Evolutionary conservation across 1,140 invertebrate genomes (phyloP), one percentile per base, ranked within the genome.

Genomic region (Caenorhabditis latens): DNA sequence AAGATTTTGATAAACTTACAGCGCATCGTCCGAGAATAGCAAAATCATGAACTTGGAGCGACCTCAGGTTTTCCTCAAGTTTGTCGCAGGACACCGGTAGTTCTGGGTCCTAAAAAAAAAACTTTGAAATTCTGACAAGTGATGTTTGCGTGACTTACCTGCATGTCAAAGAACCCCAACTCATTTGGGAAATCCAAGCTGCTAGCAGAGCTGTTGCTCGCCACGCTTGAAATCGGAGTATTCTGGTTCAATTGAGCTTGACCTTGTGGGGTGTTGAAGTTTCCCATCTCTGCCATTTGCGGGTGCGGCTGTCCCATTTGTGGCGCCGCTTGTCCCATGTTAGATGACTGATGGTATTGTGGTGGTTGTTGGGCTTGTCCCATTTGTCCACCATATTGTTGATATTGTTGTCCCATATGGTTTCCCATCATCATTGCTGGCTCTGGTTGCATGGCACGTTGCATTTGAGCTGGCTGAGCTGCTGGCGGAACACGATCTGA

Each of bases 151-250:
- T 8, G 16, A 6, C 21, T 50, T 50, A 79, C 71, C 71, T 79
- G 71, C 71, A 79, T 79, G 42, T 79, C 71, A 32, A 79, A 79
- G 46, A 79, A 79, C 2, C 71, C 71, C 13, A 79, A 46, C n/a
- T 79, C 71, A 40, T 50, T 79, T 50, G 71, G 71, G 40, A 79
- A 79, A 32, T 79, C 71, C 46, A 79, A 50, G 21, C 71, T 79
- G 46, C 71, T 50, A 14, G 71, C 71, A 6, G 71, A 79, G 46
- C 71, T 79, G 46, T 16, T 79, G 71, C 71, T 79, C 11, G 71
- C 71, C 5, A 79, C 71, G 24, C 71, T 79, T 8, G 71, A 79
- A 1, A 79, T 50, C 4, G 71, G 71, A 0, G 71, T 79, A 11
- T 79, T 71, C 43, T 50, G 46, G 46, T 50, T 53, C 1, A 50